A percentile compares a stretch with the other conserved stretches of the same genome.
Conservation (phyloP, 2,888 invertebrate genomes). For the Pycnomerus fuliginosus region DNA sequence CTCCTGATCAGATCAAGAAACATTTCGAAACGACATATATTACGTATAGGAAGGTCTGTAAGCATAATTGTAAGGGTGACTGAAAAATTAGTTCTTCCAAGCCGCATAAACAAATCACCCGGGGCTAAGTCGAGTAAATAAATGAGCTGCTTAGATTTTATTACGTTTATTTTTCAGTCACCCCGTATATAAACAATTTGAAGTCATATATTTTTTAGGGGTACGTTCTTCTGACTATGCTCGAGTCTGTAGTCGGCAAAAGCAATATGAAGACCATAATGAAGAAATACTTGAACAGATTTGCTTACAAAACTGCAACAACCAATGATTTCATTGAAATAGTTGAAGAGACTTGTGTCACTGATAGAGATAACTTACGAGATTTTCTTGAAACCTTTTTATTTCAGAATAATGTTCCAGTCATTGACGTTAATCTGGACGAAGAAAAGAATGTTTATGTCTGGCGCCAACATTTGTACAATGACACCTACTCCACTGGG, state of each 20-base stretch:
- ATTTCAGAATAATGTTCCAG: not conserved
- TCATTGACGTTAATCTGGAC: not conserved
- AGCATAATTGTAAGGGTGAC: too few relatives aligned
- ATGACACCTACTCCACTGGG: not conserved
- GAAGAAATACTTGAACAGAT: not conserved
- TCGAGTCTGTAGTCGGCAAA: not conserved
- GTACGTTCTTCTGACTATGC: too few relatives aligned
- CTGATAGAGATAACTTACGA: not conserved
- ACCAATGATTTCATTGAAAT: not conserved
- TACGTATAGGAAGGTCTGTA: too few relatives aligned
- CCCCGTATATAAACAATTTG: too few relatives aligned
- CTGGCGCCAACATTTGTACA: not conserved
- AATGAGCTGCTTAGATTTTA: too few relatives aligned
- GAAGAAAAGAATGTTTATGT: not conserved
- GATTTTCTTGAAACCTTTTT: not conserved
- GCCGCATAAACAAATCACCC: too few relatives aligned
- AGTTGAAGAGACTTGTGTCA: not conserved
- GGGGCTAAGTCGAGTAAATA: too few relatives aligned
- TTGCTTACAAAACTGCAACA: not conserved
- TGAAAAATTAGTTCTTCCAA: too few relatives aligned
- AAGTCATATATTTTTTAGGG: too few relatives aligned
- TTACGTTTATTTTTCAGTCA: too few relatives aligned
- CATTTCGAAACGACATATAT: too few relatives aligned
- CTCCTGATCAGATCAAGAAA: not conserved
- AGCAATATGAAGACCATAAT: not conserved